phyloP scores from a whole-genome alignment of 2,797 vertebrate genomes.

The Taenioides sp. region DNA sequence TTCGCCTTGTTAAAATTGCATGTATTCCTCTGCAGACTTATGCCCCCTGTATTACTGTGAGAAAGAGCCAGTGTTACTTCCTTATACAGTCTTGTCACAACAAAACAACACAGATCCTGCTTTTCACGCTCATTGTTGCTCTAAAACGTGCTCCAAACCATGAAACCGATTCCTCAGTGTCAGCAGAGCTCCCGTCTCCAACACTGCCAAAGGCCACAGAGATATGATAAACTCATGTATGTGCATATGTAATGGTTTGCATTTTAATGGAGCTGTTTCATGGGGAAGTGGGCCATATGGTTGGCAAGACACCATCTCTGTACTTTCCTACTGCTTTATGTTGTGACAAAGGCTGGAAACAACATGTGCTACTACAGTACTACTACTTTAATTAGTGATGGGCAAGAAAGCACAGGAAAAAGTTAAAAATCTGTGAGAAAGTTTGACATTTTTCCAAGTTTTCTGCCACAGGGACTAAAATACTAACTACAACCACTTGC shows the following conservation, averaged over 20 bases:
- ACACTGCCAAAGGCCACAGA: neutral
- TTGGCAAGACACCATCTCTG: constrained; percentile 1
- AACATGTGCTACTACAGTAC: neutral
- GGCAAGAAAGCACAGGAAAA: neutral
- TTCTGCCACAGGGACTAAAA: too few relatives aligned
- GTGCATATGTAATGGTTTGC: neutral
- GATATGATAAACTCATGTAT: neutral
- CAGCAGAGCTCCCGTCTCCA: neutral
- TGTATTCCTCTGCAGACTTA: neutral
- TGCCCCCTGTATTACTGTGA: neutral
- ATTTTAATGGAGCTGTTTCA: neutral
- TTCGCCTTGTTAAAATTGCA: too few relatives aligned
- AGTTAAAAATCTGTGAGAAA: neutral
- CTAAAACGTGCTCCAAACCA: constrained; percentile 8
- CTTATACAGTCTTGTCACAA: constrained; percentile 7
- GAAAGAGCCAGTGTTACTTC: neutral
- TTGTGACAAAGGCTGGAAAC: neutral
- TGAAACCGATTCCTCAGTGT: constrained; percentile 17
- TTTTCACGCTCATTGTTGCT: constrained; percentile 11
- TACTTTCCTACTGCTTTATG: neutral
- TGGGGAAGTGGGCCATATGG: neutral
- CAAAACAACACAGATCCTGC: neutral
- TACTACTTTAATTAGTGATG: neutral
- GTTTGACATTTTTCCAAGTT: too few relatives aligned
- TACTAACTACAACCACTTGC: too few relatives aligned